Evolutionary conservation across 30 jellyfish, hydroid and myxozoan genomes (phyloP).

Genomic region (Clytia hemisphaerica): DNA sequence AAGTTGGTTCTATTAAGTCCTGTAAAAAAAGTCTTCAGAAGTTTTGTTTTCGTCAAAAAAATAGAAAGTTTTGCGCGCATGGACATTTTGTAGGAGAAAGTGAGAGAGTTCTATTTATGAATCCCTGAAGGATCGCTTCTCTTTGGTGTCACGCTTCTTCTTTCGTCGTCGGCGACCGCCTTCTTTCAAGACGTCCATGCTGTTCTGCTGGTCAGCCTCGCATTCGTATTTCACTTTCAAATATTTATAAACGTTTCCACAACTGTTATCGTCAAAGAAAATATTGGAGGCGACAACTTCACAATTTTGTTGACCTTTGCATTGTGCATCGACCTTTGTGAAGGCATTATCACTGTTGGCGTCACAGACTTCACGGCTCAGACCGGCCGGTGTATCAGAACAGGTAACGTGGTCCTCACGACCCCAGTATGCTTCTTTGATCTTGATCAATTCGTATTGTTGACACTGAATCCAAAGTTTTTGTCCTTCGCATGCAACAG

Average conservation of each 20-base stretch:
- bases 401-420: constrained; percentile 99
- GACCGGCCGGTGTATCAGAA: constrained; percentile 96
- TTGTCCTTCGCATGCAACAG: constrained; percentile 99
- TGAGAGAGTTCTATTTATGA: constrained; percentile 25
- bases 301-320: constrained; percentile 96
- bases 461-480: constrained; percentile 99
- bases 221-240: constrained; percentile 97
- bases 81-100: too few species aligned
- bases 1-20: too few species aligned
- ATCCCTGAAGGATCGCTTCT: constrained; percentile 95
- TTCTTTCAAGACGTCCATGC: constrained; percentile 98
- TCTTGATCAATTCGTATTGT: constrained; percentile 94
- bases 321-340: constrained; percentile 91
- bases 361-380: constrained; percentile 86
- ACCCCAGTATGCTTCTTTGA: constrained; percentile 94
- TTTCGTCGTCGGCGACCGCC: constrained; percentile 95
- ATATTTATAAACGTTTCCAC: constrained; percentile 97
- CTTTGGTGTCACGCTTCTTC: constrained; percentile 96
- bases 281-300: constrained; percentile 99
- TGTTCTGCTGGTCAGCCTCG: constrained; percentile 95
- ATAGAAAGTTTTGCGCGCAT: too few species aligned
- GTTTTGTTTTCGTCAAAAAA: too few species aligned
- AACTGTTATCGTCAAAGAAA: constrained; percentile 98
- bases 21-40: too few species aligned
- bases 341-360: constrained; percentile 81